phyloP scores from a whole-genome alignment of 2,797 vertebrate genomes.

The Pyrocephalus nanus region DNA sequence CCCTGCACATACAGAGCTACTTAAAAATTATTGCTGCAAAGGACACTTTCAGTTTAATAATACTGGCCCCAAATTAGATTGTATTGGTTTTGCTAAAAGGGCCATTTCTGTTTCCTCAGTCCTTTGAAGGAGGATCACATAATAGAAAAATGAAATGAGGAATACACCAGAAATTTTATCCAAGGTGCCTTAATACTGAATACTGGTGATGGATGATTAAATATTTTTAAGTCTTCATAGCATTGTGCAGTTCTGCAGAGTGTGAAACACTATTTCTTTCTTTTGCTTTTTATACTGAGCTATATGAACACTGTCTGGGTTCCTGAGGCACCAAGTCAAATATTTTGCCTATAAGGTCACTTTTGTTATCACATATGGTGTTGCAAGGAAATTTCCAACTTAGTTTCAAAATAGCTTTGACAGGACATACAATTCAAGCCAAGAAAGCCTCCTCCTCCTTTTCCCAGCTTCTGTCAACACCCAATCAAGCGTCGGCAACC shows the following conservation, averaged over 20 bases:
- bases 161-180: background rate
- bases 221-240: background rate
- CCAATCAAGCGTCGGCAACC: background rate
- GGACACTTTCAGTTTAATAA: background rate
- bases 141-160: background rate
- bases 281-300: background rate
- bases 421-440: background rate
- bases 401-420: slow-evolving; percentile 41
- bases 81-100: background rate
- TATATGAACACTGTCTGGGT: background rate
- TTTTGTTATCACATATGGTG: slow-evolving; percentile 24
- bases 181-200: background rate
- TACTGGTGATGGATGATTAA: background rate
- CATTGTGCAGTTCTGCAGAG: background rate
- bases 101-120: background rate
- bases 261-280: background rate
- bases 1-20: background rate
- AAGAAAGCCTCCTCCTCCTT: slow-evolving; percentile 14
- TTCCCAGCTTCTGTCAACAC: slow-evolving; percentile 40
- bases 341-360: slow-evolving; percentile 35
- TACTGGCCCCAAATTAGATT: background rate
- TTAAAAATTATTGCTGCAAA: background rate
- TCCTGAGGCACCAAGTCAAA: slow-evolving; percentile 7
- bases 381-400: slow-evolving; percentile 42
- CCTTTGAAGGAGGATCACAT: background rate